Conservation (phyloP, 2,113 vertebrate genomes). For the Anoplopoma fimbria region DNA sequence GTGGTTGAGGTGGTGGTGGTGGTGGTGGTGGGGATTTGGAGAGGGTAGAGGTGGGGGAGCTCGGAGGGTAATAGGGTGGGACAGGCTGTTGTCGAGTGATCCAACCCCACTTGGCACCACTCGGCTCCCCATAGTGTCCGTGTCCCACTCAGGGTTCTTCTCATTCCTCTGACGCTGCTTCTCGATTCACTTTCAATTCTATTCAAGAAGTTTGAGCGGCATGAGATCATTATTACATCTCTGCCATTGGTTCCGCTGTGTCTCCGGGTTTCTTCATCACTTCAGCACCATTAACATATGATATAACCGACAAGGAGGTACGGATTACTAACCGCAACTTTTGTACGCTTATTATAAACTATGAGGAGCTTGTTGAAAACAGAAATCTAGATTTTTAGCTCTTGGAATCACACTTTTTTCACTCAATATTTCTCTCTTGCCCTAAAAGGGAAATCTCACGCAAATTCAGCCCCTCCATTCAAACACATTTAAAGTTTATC, state of each 20-base stretch:
- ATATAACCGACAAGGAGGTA: not conserved
- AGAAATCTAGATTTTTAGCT: not conserved
- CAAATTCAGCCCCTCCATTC: not conserved
- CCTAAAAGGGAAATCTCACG: not conserved
- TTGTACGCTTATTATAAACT: not conserved
- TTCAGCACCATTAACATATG: not conserved
- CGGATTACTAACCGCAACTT: not conserved
- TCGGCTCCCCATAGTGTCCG: constrained; percentile 56
- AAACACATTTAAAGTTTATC: not conserved
- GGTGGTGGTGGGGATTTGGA: constrained; percentile 24
- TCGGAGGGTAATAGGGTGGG: constrained; percentile 78
- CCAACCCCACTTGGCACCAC: constrained; percentile 83
- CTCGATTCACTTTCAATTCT: constrained; percentile 34
- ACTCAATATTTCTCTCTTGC: not conserved
- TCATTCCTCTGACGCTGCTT: constrained; percentile 33
- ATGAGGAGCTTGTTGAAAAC: not conserved
- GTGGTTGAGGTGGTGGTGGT: not conserved
- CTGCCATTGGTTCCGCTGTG: constrained; percentile 4
- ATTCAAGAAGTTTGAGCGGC: constrained; percentile 24
- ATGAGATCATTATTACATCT: constrained; percentile 19
- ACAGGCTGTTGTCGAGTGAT: constrained; percentile 77
- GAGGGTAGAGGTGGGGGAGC: constrained; percentile 60
- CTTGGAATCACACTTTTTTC: not conserved
- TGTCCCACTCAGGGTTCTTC: constrained; percentile 52
- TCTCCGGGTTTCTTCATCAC: not conserved